Percentiles rank a stretch among this genome's conserved stretches.
These are phyloP conservation scores for Cephalotes varians DNA, from an alignment of 2,888 invertebrate species.

Conservation along the genomic window DNA sequence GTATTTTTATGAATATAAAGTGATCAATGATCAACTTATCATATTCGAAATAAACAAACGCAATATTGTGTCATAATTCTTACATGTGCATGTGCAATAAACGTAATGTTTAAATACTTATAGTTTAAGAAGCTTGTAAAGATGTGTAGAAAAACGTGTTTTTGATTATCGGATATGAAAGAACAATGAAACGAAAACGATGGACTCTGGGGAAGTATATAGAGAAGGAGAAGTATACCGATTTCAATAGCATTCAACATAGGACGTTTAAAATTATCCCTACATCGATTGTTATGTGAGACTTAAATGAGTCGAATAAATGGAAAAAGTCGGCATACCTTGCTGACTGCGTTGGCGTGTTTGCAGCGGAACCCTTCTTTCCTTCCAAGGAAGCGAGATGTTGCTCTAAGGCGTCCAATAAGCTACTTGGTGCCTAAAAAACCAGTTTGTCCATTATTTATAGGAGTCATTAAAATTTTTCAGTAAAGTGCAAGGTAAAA, in stretches of 20 bases:
- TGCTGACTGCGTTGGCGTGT: constrained; percentile 94
- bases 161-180: constrained; percentile 31
- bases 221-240: constrained; percentile 20
- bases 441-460: neutral
- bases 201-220: constrained; percentile 19
- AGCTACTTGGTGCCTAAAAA: constrained; percentile 94
- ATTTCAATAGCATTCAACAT: constrained; percentile 49
- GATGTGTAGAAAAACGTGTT: constrained; percentile 30
- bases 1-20: neutral
- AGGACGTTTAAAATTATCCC: constrained; percentile 44
- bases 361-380: constrained; percentile 94
- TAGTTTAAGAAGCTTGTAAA: constrained; percentile 37
- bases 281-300: constrained; percentile 42
- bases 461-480: neutral
- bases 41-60: neutral
- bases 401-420: constrained; percentile 98
- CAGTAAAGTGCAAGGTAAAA: constrained; percentile 7
- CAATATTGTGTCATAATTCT: constrained; percentile 31
- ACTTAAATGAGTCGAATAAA: constrained; percentile 35
- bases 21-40: constrained; percentile 6
- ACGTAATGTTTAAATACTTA: constrained; percentile 32
- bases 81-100: constrained; percentile 45
- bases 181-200: constrained; percentile 36
- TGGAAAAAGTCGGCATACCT: constrained; percentile 87
- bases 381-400: constrained; percentile 98